phyloP scores from a whole-genome alignment of 1,140 invertebrate genomes.

The Papilio polytes region DNA sequence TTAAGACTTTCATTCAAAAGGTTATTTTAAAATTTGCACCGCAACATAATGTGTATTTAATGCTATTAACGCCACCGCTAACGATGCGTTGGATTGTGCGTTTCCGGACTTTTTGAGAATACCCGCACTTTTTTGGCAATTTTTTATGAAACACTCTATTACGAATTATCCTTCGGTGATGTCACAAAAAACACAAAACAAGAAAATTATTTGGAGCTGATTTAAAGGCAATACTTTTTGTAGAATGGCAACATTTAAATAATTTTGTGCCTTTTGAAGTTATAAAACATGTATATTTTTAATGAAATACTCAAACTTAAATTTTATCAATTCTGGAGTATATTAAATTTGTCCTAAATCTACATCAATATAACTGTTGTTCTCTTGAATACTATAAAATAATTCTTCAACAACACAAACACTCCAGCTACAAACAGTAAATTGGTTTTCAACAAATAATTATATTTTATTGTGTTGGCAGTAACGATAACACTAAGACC shows the following conservation, averaged over 20 bases:
- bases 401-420: constrained; percentile 55
- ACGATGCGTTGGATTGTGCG: constrained; percentile 62
- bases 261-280: too few species aligned
- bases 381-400: not conserved
- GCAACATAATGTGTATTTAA: constrained; percentile 61
- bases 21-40: constrained; percentile 70
- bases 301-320: too few species aligned
- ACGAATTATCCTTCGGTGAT: not conserved
- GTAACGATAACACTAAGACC: constrained; percentile 66
- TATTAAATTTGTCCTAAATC: too few species aligned
- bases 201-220: not conserved
- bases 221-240: not conserved
- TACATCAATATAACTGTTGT: not conserved
- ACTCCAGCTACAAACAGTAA: constrained; percentile 64
- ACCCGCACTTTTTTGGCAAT: constrained; percentile 14
- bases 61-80: constrained; percentile 66
- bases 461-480: constrained; percentile 75
- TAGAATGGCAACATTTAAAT: not conserved
- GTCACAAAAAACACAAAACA: not conserved
- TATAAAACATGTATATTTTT: too few species aligned
- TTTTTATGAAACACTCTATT: not conserved
- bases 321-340: too few species aligned
- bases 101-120: constrained; percentile 57
- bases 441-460: constrained; percentile 80
- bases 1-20: constrained; percentile 48